Evolutionary conservation across 2,888 invertebrate species (phyloP).

Genomic region (Hypsopygia costalis): DNA sequence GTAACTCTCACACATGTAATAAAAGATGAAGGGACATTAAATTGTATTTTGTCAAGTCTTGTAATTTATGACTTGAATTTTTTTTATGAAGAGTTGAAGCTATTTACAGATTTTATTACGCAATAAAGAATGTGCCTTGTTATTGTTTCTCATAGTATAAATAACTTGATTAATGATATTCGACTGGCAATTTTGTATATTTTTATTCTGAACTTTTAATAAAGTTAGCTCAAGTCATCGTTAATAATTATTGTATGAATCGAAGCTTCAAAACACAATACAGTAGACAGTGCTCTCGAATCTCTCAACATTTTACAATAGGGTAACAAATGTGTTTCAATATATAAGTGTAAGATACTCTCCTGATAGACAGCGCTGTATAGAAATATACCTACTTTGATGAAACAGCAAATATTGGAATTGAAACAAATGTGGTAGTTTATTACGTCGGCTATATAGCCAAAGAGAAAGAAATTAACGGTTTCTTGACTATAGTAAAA

Average conservation of each 20-base stretch:
- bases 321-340: neutral
- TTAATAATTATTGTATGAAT: slow-evolving; percentile 52
- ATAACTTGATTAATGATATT: slow-evolving; percentile 24
- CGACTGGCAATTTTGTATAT: slow-evolving; percentile 2
- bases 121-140: slow-evolving; percentile 39
- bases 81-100: slow-evolving; percentile 52
- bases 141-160: slow-evolving; percentile 49
- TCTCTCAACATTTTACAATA: slow-evolving; percentile 6
- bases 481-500: no score
- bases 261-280: slow-evolving; percentile 28
- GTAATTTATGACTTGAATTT: slow-evolving; percentile 58
- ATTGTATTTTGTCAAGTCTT: slow-evolving; percentile 73
- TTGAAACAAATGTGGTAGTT: neutral
- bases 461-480: no score
- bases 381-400: neutral
- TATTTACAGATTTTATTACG: slow-evolving; percentile 45
- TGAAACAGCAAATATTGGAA: neutral
- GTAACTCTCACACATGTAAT: slow-evolving; percentile 53
- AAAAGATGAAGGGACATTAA: slow-evolving; percentile 60
- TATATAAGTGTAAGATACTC: neutral
- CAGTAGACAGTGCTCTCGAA: slow-evolving; percentile 14
- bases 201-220: slow-evolving; percentile 14
- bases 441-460: no score
- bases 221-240: slow-evolving; percentile 48
- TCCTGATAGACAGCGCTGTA: neutral